A percentile compares a stretch with the other conserved stretches of the same genome.
phyloP scores from a whole-genome alignment of 2,797 vertebrate species.

The Enoplosus armatus region DNA sequence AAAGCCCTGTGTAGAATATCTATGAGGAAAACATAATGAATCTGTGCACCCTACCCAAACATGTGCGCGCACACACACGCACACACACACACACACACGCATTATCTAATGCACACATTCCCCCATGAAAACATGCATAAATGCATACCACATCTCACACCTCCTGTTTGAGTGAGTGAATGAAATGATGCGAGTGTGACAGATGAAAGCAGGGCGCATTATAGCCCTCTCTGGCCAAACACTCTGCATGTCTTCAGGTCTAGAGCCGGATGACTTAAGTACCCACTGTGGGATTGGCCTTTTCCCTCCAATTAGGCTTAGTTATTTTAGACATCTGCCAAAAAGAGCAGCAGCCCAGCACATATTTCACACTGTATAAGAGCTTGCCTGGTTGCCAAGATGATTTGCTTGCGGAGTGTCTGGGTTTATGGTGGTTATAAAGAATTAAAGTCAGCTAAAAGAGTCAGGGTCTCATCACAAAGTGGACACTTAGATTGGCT shows the following conservation, averaged over 20 bases:
- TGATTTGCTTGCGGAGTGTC: slow-evolving; percentile 59
- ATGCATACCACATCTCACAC: slow-evolving; percentile 15
- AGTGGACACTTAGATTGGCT: slow-evolving; percentile 31
- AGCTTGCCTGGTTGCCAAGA: slow-evolving; percentile 51
- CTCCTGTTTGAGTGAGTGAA: slow-evolving; percentile 18
- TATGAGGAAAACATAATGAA: slow-evolving; percentile 56
- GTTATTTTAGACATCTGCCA: slow-evolving; percentile 73
- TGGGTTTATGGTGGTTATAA: slow-evolving; percentile 62
- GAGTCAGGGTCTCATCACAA: slow-evolving; percentile 27
- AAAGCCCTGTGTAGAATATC: slow-evolving; percentile 44
- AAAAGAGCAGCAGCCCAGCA: slow-evolving; percentile 58
- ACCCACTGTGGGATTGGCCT: slow-evolving; percentile 52
- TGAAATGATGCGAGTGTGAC: slow-evolving; percentile 31
- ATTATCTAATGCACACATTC: slow-evolving; percentile 17
- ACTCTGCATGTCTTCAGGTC: slow-evolving; percentile 43
- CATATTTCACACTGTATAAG: slow-evolving; percentile 60
- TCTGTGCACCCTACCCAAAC: slow-evolving; percentile 35
- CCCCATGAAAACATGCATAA: slow-evolving; percentile 22
- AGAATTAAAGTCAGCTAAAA: slow-evolving; percentile 61
- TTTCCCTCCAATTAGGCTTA: slow-evolving; percentile 70
- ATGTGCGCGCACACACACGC: neutral
- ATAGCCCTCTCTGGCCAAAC: slow-evolving; percentile 36
- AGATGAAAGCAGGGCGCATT: slow-evolving; percentile 14
- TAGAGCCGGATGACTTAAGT: slow-evolving; percentile 45
- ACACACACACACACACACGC: neutral